Conservation (phyloP, 2,888 invertebrate species). For the Lysandra coridon region DNA sequence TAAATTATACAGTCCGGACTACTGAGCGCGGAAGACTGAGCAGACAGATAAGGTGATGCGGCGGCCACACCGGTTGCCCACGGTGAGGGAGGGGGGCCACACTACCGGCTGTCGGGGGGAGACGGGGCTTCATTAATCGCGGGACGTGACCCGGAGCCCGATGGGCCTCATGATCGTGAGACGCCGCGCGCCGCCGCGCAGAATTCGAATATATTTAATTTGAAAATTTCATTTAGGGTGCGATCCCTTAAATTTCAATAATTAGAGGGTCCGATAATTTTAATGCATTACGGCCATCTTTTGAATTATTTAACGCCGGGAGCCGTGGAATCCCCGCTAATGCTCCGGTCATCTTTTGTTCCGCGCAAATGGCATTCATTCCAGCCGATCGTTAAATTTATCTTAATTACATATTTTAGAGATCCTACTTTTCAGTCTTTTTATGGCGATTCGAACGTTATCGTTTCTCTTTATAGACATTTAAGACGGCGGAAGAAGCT, state of each 20-base stretch:
- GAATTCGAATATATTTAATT: conserved; percentile 36
- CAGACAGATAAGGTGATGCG: neutral
- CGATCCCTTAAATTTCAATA: conserved; percentile 29
- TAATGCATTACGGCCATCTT: conserved; percentile 24
- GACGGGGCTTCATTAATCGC: conserved; percentile 50
- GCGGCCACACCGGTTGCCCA: neutral
- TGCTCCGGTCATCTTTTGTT: conserved; percentile 10
- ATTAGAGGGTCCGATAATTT: conserved; percentile 30
- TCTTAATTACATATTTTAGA: neutral
- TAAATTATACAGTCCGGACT: neutral
- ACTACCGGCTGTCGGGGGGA: conserved; percentile 16
- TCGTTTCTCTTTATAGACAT: neutral
- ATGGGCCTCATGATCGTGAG: conserved; percentile 41
- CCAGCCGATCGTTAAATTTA: conserved; percentile 11
- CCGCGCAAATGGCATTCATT: conserved; percentile 3
- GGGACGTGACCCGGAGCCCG: conserved; percentile 57
- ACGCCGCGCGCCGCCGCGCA: conserved; percentile 35
- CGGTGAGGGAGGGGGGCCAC: conserved; percentile 30
- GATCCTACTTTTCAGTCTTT: neutral
- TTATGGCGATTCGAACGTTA: conserved; percentile 5
- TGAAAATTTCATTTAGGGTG: conserved; percentile 22
- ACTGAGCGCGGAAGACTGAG: neutral
- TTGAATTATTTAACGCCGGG: conserved; percentile 14
- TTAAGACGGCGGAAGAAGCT: neutral
- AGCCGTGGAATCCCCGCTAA: neutral